Evolutionary conservation across 1,140 invertebrate genomes (phyloP), one percentile per base, ranked within the genome.

Genomic region (Halotydeus destructor): DNA sequence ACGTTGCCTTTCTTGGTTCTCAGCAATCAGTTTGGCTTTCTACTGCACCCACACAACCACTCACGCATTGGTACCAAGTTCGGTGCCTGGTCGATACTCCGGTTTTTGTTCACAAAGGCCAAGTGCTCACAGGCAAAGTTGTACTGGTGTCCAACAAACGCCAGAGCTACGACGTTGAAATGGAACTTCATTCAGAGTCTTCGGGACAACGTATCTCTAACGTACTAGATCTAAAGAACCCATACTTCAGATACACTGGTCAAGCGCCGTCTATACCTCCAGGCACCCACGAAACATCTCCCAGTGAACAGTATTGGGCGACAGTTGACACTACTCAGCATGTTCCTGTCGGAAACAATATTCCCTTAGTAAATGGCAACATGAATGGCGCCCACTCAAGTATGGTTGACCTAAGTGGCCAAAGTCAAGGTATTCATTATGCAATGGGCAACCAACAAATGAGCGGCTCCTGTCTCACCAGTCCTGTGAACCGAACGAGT

Each of bases 1-100:
- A 99, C 66, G 93, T 97, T n/a, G 79, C 89, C 36, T 99, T 99
- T 64, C 73, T 83, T 38, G 93, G 93, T 22, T 75, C 74, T 41
- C 74, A 65, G 45, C 76, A 84, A 55, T 77, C 82, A 41, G 76
- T 97, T 38, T 98, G 91, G 89, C 61, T 98, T 3, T 96, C 89
- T n/a, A 99, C 93, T 18, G 75, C 89, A 5, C 93, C 93, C 0
- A 96, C 88, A 14, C 88, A 97, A 58, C 85, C 91, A n/a, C 63
- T 98, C 2, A 98, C 93, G 25, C 93, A 98, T 63, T 98, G 93
- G 93, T 99, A 99, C 63, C 91, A 99, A 71, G 91, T 99, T 8
- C 70, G 93, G 32, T 98, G 91, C 61, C 66, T 98, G 24, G 57
- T 99, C 23, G 81, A 91, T 55, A 78, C 76, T 47, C 93, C 93